A percentile compares a stretch with the other conserved stretches of the same genome.
These are phyloP conservation scores for Wasmannia auropunctata DNA, from an alignment of 1,140 invertebrate species.

Conservation along the genomic window DNA sequence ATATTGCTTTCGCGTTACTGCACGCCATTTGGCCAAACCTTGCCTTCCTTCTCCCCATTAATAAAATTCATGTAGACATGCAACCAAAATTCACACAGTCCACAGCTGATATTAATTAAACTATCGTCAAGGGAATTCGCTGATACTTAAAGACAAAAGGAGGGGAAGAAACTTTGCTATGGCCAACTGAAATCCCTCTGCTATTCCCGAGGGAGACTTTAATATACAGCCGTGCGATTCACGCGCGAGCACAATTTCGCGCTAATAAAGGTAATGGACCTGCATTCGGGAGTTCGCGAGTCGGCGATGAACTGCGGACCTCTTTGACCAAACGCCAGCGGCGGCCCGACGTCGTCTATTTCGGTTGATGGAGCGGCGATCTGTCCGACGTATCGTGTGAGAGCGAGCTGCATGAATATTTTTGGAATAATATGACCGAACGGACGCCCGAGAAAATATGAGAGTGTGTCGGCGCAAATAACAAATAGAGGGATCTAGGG, in stretches of 20 bases:
- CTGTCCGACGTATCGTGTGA: constrained; percentile 40
- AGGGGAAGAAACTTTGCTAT: not conserved
- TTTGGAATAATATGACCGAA: constrained; percentile 67
- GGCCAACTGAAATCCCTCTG: not conserved
- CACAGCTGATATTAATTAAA: constrained; percentile 10
- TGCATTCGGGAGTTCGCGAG: constrained; percentile 17
- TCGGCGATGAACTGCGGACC: not conserved
- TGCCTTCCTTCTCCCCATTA: too few relatives aligned
- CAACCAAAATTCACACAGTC: not conserved
- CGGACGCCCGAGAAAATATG: constrained; percentile 3
- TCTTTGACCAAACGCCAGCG: not conserved
- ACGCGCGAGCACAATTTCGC: constrained; percentile 50
- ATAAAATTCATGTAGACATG: not conserved
- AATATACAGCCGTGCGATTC: constrained; percentile 33
- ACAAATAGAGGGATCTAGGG: constrained; percentile 32
- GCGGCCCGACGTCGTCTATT: constrained; percentile 56
- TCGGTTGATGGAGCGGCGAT: constrained; percentile 62
- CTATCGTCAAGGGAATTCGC: not conserved
- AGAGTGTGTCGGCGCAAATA: constrained; percentile 7
- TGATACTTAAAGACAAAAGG: not conserved
- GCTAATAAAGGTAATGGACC: constrained; percentile 73
- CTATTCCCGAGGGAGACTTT: not conserved
- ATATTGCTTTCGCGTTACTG: not conserved
- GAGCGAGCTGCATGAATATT: constrained; percentile 60
- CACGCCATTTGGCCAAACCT: not conserved